phyloP scores from a whole-genome alignment of 2,888 invertebrate genomes.

The Shargacucullia verbasci region DNA sequence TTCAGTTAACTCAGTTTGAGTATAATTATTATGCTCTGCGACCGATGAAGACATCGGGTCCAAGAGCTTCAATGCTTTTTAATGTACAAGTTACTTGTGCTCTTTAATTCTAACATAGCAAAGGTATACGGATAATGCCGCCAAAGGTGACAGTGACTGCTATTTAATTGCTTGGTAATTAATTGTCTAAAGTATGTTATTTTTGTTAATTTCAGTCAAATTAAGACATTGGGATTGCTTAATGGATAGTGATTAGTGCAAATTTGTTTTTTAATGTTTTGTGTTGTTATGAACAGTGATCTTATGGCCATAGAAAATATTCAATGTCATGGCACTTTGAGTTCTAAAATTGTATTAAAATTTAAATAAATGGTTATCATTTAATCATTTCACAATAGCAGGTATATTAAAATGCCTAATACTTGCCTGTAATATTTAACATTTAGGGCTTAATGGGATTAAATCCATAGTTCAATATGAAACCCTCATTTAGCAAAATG shows the following conservation, averaged over 20 bases:
- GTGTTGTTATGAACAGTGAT: slow-evolving; percentile 67
- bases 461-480: slow-evolving; percentile 75
- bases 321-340: slow-evolving; percentile 78
- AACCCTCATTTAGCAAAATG: slow-evolving; percentile 72
- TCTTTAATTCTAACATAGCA: slow-evolving; percentile 79
- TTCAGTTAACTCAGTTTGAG: slow-evolving; percentile 23
- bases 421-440: slow-evolving; percentile 80
- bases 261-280: slow-evolving; percentile 70
- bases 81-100: slow-evolving; percentile 71
- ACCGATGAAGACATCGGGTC: slow-evolving; percentile 55
- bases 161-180: slow-evolving; percentile 69
- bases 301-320: slow-evolving; percentile 63
- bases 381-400: slow-evolving; percentile 58
- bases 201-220: slow-evolving; percentile 62
- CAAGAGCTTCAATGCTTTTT: slow-evolving; percentile 66
- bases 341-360: slow-evolving; percentile 58
- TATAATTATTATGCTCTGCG: slow-evolving; percentile 56
- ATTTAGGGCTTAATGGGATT: slow-evolving; percentile 77
- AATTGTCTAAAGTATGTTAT: slow-evolving; percentile 50
- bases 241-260: slow-evolving; percentile 62
- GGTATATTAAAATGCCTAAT: slow-evolving; percentile 77
- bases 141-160: slow-evolving; percentile 79
- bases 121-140: slow-evolving; percentile 82
- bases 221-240: slow-evolving; percentile 65
- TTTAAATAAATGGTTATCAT: slow-evolving; percentile 53